Base-by-base conservation (phyloP, 2,888 invertebrate species). In the Diarsia brunnea region DNA sequence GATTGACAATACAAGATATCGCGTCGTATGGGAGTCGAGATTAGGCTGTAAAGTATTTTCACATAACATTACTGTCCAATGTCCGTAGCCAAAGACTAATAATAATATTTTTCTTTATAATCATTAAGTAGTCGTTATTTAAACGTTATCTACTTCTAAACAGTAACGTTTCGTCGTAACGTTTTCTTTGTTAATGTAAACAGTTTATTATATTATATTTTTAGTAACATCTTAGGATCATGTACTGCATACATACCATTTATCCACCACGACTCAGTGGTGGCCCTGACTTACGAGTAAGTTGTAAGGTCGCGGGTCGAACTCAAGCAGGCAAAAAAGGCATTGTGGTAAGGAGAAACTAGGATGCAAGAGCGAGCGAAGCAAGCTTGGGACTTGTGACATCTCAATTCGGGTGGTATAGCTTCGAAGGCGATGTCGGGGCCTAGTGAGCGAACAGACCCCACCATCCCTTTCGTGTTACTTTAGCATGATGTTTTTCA, bases 171-270 rank as follows among this genome's bases (percentile, higher is more conserved):
- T n/a, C n/a, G n/a, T n/a, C n/a, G n/a, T n/a, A n/a, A n/a, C n/a
- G n/a, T n/a, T n/a, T n/a, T n/a, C n/a, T n/a, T n/a, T n/a, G n/a
- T n/a, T n/a, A n/a, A n/a, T n/a, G n/a, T n/a, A n/a, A n/a, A n/a
- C n/a, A n/a, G n/a, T n/a, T n/a, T n/a, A n/a, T n/a, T n/a, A n/a
- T n/a, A n/a, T n/a, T n/a, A n/a, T n/a, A 31, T 63, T 63, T 75
- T 53, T 69, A 63, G n/a, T 31, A 75, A 45, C 10, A 8, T 77
- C 7, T 21, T 51, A 45, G 38, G 16, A 38, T 24, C n/a, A n/a
- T n/a, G n/a, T n/a, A n/a, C n/a, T n/a, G n/a, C 77, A 31, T 27
- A 31, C 11, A 61, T 7, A 31, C 60, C 21, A 60, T 11, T 31
- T 31, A 31, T 21, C 31, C 11, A 60, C 31, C 11, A 31, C 31